Conservation (phyloP, 2,113 vertebrate species). For the Elgaria multicarinata region DNA sequence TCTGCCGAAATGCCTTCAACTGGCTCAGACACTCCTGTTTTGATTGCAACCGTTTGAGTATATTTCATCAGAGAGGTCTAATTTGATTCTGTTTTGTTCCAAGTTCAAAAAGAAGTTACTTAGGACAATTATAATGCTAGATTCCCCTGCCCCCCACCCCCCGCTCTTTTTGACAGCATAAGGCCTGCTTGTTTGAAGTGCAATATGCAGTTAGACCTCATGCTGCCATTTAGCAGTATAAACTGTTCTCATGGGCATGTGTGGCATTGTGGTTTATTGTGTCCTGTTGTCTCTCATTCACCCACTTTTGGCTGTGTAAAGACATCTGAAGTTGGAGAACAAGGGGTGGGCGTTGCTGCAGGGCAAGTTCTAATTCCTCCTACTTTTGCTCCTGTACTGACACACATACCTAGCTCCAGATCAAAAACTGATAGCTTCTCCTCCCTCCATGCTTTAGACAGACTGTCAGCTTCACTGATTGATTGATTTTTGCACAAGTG, state of each 20-base stretch:
- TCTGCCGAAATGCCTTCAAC: not conserved
- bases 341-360: not conserved
- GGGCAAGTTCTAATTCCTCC: not conserved
- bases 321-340: not conserved
- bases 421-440: not conserved
- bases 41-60: constrained; percentile 27
- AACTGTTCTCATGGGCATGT: not conserved
- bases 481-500: not conserved
- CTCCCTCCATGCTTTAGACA: not conserved
- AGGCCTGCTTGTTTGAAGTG: not conserved
- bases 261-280: not conserved
- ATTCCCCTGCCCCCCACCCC: too few relatives aligned
- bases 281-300: not conserved
- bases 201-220: not conserved
- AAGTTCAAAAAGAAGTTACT: not conserved
- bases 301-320: too few relatives aligned
- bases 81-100: not conserved
- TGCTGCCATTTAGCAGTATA: not conserved
- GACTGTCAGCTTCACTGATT: too few relatives aligned
- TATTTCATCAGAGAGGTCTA: constrained; percentile 9
- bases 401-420: not conserved
- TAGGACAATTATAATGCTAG: not conserved
- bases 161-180: not conserved
- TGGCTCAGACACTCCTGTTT: constrained; percentile 43
- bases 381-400: not conserved